Base-by-base conservation (phyloP, 2,888 invertebrate genomes). In the Drosophila limbata region DNA sequence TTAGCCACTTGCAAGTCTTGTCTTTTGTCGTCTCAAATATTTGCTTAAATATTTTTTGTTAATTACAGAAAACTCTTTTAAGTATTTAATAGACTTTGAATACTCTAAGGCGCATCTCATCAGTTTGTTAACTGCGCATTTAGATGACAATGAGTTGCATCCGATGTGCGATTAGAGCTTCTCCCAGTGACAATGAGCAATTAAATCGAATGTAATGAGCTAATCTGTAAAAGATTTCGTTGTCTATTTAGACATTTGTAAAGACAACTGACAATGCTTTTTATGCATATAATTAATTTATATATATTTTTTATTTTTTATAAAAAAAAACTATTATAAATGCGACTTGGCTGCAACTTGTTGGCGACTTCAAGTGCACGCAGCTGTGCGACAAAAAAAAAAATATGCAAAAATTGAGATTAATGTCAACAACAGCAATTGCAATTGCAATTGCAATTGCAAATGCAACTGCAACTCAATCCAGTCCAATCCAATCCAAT, bases 321-420 rank as follows among this genome's bases (percentile, higher is more conserved):
- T 10, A 28, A 59, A 15, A 25, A 50, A 52, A 35, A 70, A 57
- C 57, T 63, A 69, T 52, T 37, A 66, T 52, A 62, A 56, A 45
- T 60, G 48, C 17, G 59, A 61, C 78, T 81, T 83, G 35, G 44
- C 33, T 33, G 35, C 35, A 35, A 35, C 5, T 68, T 63, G 60
- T 33, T 55, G 37, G 51, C 42, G 69, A 59, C 78, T 81, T 85
- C 84, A 84, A 86, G 87, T 82, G 81, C 86, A 79, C 76, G 81
- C 85, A 88, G 85, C 88, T 85, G 85, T 73, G 85, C 83, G 52
- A 74, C 70, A 78, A 11, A 25, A 25, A 25, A 25, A 5, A 11
- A 39, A 55, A 66, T 76, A 85, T 81, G 81, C 72, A 79, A 81
- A 84, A 81, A 86, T 77, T 69, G 68, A 85, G 88, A 88, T 88